Base-by-base conservation (phyloP, 1,140 invertebrate species). In the Druon quercuslanigerum region DNA sequence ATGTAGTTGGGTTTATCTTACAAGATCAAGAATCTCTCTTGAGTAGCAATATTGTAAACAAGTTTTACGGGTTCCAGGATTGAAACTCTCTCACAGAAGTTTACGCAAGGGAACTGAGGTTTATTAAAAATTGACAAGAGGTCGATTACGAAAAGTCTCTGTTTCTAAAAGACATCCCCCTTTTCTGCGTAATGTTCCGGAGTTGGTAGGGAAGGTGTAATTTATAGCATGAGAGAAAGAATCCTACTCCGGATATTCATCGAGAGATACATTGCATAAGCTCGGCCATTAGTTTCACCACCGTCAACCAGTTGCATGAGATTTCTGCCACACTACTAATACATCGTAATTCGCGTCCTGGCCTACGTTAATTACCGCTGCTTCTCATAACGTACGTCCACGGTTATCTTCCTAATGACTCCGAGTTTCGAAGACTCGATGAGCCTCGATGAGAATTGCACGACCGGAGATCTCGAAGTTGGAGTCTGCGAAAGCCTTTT, bases 201-300 rank as follows among this genome's bases (percentile, higher is more conserved):
- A 60, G 20, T 60, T 60, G 57, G 20, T 25, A 60, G 57, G 20
- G 33, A 6, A 60, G 57, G 8, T 60, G 20, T 60, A 60, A 60
- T 60, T 60, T 60, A 60, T 60, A 33, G 57, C 12, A 46, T 54
- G 19, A 50, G 51, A 60, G 33, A 77, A 78, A 76, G 54, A 80
- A 75, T 80, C 71, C 71, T 73, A 76, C 78, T 72, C 78, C 78
- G 82, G 80, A 83, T 82, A 72, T 79, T 79, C 80, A 74, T 81
- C 79, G 74, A 79, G 74, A 77, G 71, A 75, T 52, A 20, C n/a
- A 74, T 84, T 82, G 77, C 82, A 72, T 82, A 84, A 84, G 79
- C 66, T 79, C 76, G 71, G 56, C 75, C 80, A 82, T 82, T 75
- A 57, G 74, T 76, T 52, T 72, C 72, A 77, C 66, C 52, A 75